Percentiles rank a stretch among this genome's conserved stretches.
phyloP scores from a whole-genome alignment of 2,888 invertebrate genomes.

The Cryptus armator region DNA sequence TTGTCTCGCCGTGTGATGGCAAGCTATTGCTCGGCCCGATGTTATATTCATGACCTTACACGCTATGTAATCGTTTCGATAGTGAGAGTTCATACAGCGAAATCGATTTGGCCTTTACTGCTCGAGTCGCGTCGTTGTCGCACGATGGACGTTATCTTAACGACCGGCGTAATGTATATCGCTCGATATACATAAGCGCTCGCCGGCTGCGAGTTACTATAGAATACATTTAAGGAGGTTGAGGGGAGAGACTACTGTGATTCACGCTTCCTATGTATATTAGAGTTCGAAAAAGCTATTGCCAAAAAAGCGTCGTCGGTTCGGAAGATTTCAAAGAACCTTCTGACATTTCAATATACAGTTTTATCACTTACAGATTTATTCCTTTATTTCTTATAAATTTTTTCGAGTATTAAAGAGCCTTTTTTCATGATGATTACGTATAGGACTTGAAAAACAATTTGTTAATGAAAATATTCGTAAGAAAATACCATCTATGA shows the following conservation, averaged over 20 bases:
- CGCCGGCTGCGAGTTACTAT: constrained; percentile 1
- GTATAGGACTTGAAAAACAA: too few species aligned
- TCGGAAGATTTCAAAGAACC: too few species aligned
- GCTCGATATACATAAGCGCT: constrained; percentile 23
- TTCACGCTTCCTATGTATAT: neutral
- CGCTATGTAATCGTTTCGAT: constrained; percentile 39
- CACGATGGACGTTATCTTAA: constrained; percentile 65
- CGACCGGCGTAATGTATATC: constrained; percentile 44
- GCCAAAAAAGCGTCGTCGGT: too few species aligned
- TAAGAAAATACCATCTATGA: too few species aligned
- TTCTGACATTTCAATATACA: too few species aligned
- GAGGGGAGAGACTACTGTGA: neutral
- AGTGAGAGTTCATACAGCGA: constrained; percentile 31
- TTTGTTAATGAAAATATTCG: too few species aligned
- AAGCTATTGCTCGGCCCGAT: neutral
- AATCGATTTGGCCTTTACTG: constrained; percentile 62
- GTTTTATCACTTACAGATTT: too few species aligned
- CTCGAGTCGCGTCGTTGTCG: constrained; percentile 47
- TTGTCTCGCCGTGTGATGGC: neutral
- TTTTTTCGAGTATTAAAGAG: too few species aligned
- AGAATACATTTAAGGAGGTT: neutral
- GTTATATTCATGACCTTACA: constrained; percentile 19
- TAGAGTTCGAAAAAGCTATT: neutral
- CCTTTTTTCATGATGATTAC: too few species aligned
- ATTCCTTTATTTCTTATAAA: too few species aligned